Base-by-base conservation (phyloP, 2,113 vertebrate genomes). In the Columbina picui region DNA sequence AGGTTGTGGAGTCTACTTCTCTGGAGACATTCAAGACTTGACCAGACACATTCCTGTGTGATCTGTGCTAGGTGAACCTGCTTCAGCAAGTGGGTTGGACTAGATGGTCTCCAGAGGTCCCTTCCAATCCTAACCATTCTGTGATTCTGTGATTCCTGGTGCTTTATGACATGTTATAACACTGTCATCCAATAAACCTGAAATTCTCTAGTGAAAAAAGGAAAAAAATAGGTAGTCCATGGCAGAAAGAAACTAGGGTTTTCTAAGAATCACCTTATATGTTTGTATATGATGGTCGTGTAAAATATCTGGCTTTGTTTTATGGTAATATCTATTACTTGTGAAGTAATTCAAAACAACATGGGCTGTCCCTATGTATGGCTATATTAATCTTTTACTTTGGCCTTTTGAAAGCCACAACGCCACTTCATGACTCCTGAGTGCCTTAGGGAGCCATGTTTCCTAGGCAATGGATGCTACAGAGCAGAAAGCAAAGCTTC, bases 341-440 rank as follows among this genome's bases (percentile, higher is more conserved):
- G 13, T 49, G 34, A 55, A 73, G 13, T 30, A 49, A 43, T 34
- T 45, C 1, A 65, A 22, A 77, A 77, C 36, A 84, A 65, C 23
- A 49, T 2, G 59, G 4, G 7, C 14, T 74, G 7, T 67, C 26
- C 14, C 36, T 56, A 16, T 16, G 4, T 87, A 27, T 8, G 65
- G 4, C 12, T 65, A 5, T n/a, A 65, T 73, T 38, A 47, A 55
- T 47, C 10, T 41, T 36, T 45, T 49, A n/a, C 10, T 76, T 64
- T 25, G 32, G 26, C 5, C 2, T 63, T 65, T 65, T 82, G 60
- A 93, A 93, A 65, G 16, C 11, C 30, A 67, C 8, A 39, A 5
- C 0, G 0, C 27, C 57, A 23, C 38, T n/a, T 43, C 20, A 22
- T 49, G 45, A 55, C 7, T 36, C 4, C 6, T 14, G 34, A 77